Evolutionary conservation across 1,140 invertebrate species (phyloP).

Genomic region (Pseudomyrmex gracilis): DNA sequence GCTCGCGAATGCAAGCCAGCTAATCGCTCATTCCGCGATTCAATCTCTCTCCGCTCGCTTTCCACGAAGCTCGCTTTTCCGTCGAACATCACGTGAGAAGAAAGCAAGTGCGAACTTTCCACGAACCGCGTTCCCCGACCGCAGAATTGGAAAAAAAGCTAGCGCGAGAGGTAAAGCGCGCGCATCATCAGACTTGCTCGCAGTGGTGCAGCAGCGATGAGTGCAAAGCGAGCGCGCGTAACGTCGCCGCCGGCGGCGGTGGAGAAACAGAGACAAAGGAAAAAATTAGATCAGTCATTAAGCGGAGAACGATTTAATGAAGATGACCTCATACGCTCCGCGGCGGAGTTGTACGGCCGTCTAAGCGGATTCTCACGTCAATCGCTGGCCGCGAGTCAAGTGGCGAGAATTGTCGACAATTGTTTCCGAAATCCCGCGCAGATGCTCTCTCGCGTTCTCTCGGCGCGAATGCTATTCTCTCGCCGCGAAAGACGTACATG

Average conservation of each 20-base stretch:
- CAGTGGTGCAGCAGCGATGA: neutral
- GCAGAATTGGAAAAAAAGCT: slow-evolving; percentile 32
- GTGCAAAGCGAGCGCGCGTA: slow-evolving; percentile 50
- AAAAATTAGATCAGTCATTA: slow-evolving; percentile 86
- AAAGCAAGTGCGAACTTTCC: slow-evolving; percentile 37
- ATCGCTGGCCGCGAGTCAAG: slow-evolving; percentile 85
- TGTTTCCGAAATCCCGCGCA: slow-evolving; percentile 86
- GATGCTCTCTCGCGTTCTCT: slow-evolving; percentile 75
- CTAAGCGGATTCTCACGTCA: slow-evolving; percentile 86
- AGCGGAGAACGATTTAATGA: slow-evolving; percentile 85
- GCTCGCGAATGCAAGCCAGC: slow-evolving; percentile 3
- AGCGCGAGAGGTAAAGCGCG: neutral
- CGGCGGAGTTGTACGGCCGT: slow-evolving; percentile 76
- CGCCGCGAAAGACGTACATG: slow-evolving; percentile 1
- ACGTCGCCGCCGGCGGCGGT: slow-evolving; percentile 54
- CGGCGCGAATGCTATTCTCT: slow-evolving; percentile 63
- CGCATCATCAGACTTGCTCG: slow-evolving; percentile 15
- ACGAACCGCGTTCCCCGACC: slow-evolving; percentile 21
- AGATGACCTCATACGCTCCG: slow-evolving; percentile 85
- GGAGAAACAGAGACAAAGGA: slow-evolving; percentile 65
- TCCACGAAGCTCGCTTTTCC: slow-evolving; percentile 6
- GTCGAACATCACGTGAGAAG: slow-evolving; percentile 38
- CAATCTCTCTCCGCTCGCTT: slow-evolving; percentile 15
- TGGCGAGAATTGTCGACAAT: slow-evolving; percentile 86
- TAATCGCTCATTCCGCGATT: slow-evolving; percentile 14